These are phyloP conservation scores for Bombus waltoni DNA, from an alignment of 1,140 invertebrate species.

Conservation along the genomic window DNA sequence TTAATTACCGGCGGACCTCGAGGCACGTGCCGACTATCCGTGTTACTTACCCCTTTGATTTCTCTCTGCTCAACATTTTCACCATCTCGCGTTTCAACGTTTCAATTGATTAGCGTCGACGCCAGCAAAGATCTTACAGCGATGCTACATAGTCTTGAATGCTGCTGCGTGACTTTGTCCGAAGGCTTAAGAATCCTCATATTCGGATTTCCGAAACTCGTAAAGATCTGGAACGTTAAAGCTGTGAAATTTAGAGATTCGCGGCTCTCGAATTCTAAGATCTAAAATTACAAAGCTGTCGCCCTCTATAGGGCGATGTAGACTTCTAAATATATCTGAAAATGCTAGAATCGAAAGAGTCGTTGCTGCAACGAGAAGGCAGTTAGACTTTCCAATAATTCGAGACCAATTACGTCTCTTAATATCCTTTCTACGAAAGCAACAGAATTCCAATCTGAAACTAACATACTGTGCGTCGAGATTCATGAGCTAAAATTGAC, in stretches of 20 bases:
- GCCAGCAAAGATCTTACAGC: no score
- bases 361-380: no score
- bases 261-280: neutral
- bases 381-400: no score
- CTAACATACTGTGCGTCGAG: neutral
- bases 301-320: no score
- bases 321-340: neutral
- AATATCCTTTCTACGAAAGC: neutral
- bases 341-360: neutral
- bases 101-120: neutral
- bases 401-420: no score
- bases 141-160: no score
- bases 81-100: neutral
- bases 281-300: neutral
- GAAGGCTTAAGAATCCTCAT: neutral
- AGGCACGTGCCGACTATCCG: conserved; percentile 9
- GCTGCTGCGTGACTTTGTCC: no score
- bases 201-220: neutral
- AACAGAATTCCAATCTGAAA: neutral
- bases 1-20: conserved; percentile 32
- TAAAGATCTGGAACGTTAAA: no score
- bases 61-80: neutral
- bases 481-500: neutral
- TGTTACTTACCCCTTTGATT: neutral
- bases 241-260: neutral